Evolutionary conservation across 2,888 invertebrate genomes (phyloP).

Genomic region (Apoderus coryli): DNA sequence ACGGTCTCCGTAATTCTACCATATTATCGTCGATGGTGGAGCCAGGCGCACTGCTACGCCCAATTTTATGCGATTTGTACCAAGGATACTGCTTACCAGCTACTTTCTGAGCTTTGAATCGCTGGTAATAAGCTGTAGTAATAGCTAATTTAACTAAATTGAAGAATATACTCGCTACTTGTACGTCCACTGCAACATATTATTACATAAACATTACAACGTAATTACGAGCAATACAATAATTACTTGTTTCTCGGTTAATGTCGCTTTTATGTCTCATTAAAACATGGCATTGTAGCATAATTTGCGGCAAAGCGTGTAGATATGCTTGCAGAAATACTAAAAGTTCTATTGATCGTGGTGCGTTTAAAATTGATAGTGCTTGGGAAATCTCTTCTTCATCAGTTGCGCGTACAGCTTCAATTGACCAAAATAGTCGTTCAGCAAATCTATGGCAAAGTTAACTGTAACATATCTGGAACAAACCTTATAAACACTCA

Average conservation of each 20-base stretch:
- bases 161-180: conserved; percentile 49
- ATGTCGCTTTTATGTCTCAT: conserved; percentile 39
- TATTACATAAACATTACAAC: conserved; percentile 1
- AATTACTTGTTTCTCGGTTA: conserved; percentile 47
- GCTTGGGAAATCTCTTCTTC: conserved; percentile 45
- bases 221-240: background rate
- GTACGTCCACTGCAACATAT: conserved; percentile 43
- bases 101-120: conserved; percentile 64
- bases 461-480: background rate
- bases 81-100: conserved; percentile 62
- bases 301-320: conserved; percentile 59
- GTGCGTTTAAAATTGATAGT: conserved; percentile 41
- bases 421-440: conserved; percentile 62
- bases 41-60: too few relatives aligned
- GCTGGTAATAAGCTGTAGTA: conserved; percentile 55
- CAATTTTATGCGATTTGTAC: conserved; percentile 33
- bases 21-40: too few relatives aligned
- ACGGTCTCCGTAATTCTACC: too few relatives aligned
- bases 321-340: conserved; percentile 64
- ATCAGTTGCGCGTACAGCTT: conserved; percentile 47
- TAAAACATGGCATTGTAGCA: conserved; percentile 50
- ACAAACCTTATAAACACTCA: conserved; percentile 2
- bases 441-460: conserved; percentile 48
- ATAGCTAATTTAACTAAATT: conserved; percentile 55
- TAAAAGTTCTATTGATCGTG: conserved; percentile 60